Evolutionary conservation across 2,888 invertebrate species (phyloP), one percentile per base, ranked within the genome.

Genomic region (Drosophila fungiperda): DNA sequence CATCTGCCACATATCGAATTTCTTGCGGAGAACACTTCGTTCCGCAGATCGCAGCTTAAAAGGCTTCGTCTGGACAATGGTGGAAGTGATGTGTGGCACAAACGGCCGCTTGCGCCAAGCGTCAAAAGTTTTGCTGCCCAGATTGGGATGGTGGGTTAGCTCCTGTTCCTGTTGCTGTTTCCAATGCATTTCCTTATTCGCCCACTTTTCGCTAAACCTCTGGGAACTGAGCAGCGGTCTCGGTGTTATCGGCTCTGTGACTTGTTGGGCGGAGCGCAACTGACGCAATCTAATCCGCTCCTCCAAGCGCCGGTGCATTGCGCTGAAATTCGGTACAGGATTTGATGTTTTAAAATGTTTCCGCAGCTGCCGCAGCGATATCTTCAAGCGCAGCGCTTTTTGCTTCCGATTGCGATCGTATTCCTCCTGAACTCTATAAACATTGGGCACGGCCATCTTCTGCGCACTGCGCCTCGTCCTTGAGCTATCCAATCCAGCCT

Each of bases 321-420:
- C 58, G 0, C 17, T 5, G 33, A 86, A 87, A 32, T 87, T 54
- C 0, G 87, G 87, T 55, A 78, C 68, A 3, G 87, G 77, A 6
- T 49, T 42, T 15, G 23, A 15, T 4, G 32, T 74, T 72, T 8
- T 66, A 82, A 48, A 81, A 77, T 45, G 45, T 8, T 67, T 45
- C 1, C 38, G 36, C 2, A 29, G 8, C 9, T 49, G 26, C 0
- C 38, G 49, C 26, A 35, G 36, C 5, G 12, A 2, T n/a, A 26
- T 38, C 2, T 8, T n/a, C 1, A 60, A 1, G 5, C 48, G 50
- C 1, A 53, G 55, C 0, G 32, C 2, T n/a, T 52, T 54, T 7
- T 55, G 36, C 29, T 38, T 45, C 0, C 68, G 55, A 9, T 78
- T 73, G 0, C 55, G 57, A 0, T 66, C 65, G 23, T 86, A 86